Conservation (phyloP, 2,113 vertebrate species). For the Cromileptes altivelis region DNA sequence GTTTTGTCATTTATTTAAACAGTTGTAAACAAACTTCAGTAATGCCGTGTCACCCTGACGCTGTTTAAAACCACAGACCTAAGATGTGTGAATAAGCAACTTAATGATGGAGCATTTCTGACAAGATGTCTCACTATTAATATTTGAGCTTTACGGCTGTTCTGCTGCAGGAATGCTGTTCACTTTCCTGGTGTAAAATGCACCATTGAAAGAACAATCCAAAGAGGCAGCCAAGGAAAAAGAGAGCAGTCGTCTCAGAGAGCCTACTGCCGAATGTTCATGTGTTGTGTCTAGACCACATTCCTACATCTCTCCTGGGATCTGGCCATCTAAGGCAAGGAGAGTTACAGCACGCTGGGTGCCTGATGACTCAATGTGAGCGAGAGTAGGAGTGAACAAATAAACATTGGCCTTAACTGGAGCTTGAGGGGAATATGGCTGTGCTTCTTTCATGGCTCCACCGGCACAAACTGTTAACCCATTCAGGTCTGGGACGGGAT, state of each 20-base stretch:
- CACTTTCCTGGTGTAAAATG: constrained; percentile 39
- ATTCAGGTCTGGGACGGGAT: constrained; percentile 38
- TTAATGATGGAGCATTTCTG: not conserved
- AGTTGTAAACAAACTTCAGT: not conserved
- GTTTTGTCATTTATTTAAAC: constrained; percentile 4
- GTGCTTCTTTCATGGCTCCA: constrained; percentile 51
- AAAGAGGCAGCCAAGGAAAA: constrained; percentile 8
- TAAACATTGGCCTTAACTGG: constrained; percentile 80
- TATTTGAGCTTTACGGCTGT: constrained; percentile 4
- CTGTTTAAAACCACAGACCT: constrained; percentile 1
- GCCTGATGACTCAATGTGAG: constrained; percentile 75
- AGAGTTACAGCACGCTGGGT: constrained; percentile 65
- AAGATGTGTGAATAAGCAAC: constrained; percentile 6
- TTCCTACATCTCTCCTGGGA: constrained; percentile 79
- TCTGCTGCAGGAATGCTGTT: constrained; percentile 11
- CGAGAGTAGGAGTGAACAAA: constrained; percentile 75
- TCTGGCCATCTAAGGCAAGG: constrained; percentile 83
- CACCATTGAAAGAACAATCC: constrained; percentile 41
- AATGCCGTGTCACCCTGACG: accelerated
- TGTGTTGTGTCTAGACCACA: constrained; percentile 82
- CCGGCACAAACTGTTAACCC: constrained; percentile 70
- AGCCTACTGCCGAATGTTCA: constrained; percentile 47
- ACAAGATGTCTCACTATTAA: not conserved
- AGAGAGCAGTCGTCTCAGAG: constrained; percentile 22
- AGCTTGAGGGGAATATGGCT: constrained; percentile 63